phyloP scores from a whole-genome alignment of 2,113 vertebrate species.

The Potamarius usumacintae region DNA sequence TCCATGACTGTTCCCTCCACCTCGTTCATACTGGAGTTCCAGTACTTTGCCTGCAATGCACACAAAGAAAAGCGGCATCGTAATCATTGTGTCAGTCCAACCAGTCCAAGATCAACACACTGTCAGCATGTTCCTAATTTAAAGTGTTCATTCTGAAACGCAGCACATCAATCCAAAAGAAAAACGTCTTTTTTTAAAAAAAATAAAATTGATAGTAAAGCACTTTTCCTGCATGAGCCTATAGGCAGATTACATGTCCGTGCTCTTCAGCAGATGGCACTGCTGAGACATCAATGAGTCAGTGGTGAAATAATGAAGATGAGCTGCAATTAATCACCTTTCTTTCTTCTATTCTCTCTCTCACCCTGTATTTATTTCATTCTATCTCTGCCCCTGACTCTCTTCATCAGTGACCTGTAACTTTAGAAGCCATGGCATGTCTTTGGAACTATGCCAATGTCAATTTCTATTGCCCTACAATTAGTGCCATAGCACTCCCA shows the following conservation, averaged over 20 bases:
- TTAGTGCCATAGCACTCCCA: background rate
- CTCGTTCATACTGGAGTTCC: slow-evolving; percentile 90
- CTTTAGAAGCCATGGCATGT: background rate
- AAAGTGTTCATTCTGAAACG: background rate
- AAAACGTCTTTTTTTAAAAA: background rate
- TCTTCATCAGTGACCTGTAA: background rate
- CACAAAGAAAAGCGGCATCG: slow-evolving; percentile 2
- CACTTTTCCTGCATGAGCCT: background rate
- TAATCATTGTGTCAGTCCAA: background rate
- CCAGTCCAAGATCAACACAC: background rate
- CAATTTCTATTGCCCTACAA: background rate
- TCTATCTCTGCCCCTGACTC: background rate
- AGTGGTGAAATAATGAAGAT: background rate
- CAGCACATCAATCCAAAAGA: background rate
- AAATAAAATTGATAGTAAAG: background rate
- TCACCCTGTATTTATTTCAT: background rate
- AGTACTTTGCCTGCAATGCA: slow-evolving; percentile 85
- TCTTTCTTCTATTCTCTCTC: background rate
- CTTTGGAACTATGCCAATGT: background rate
- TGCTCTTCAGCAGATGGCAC: slow-evolving; percentile 56
- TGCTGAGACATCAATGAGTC: slow-evolving; percentile 40
- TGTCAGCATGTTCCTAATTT: background rate
- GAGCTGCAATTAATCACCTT: slow-evolving; percentile 15
- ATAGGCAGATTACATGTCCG: background rate
- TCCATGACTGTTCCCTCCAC: slow-evolving; percentile 88